These are phyloP conservation scores for Lucilia cuprina DNA, from an alignment of 1,140 invertebrate genomes.

Conservation along the genomic window DNA sequence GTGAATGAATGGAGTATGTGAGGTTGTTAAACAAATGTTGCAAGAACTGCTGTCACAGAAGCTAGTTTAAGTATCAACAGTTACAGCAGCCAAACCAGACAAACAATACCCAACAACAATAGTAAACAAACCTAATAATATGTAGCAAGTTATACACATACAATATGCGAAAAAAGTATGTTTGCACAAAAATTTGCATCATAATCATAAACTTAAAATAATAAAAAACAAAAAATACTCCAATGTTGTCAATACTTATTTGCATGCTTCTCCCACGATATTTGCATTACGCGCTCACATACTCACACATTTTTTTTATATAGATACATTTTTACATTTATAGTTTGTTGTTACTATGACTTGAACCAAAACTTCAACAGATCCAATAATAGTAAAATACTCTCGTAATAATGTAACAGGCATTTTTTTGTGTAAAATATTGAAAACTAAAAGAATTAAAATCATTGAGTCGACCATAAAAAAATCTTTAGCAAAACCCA, in stretches of 20 bases:
- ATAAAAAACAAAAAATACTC: not conserved
- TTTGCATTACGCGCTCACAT: not conserved
- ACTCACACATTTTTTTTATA: not conserved
- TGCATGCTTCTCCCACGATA: not conserved
- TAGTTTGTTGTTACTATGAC: not conserved
- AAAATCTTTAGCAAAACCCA: not conserved
- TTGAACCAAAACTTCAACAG: not conserved
- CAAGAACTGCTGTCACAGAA: not conserved
- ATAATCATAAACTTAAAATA: not conserved
- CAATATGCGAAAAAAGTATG: not conserved
- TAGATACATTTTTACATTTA: not conserved
- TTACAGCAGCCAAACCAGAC: too few species aligned
- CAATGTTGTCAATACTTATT: not conserved
- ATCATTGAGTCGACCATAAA: not conserved
- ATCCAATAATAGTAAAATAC: not conserved
- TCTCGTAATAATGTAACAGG: not conserved
- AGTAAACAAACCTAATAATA: not conserved
- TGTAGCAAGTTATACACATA: not conserved
- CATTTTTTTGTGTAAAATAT: not conserved
- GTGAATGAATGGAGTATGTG: too few species aligned
- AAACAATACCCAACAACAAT: not conserved
- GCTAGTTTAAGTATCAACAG: not conserved
- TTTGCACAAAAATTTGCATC: conserved; percentile 1
- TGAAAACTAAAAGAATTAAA: not conserved
- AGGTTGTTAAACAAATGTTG: not conserved